phyloP scores from a whole-genome alignment of 1,140 invertebrate species.

The Drosophila pallidifrons region DNA sequence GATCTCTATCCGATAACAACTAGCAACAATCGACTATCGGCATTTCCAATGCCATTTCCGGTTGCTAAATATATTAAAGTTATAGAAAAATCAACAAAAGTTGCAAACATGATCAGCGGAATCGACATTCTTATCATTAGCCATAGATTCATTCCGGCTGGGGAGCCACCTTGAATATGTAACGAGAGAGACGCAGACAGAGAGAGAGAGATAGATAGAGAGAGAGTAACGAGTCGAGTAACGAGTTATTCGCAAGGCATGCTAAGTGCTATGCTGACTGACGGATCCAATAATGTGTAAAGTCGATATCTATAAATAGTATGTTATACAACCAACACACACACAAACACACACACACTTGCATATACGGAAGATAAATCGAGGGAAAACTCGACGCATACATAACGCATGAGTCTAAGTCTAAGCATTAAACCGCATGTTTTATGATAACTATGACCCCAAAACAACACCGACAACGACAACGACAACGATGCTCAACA shows the following conservation, averaged over 20 bases:
- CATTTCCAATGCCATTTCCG: constrained; percentile 20
- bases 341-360: constrained; percentile 21
- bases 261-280: constrained; percentile 10
- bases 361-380: constrained; percentile 66
- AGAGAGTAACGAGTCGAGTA: constrained; percentile 28
- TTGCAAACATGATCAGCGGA: constrained; percentile 2
- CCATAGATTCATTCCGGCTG: constrained; percentile 21
- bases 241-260: constrained; percentile 53
- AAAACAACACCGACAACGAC: constrained; percentile 31
- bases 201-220: too few species aligned
- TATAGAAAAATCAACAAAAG: neutral
- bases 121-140: constrained; percentile 38
- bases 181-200: constrained; percentile 22
- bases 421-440: constrained; percentile 30
- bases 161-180: constrained; percentile 68
- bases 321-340: constrained; percentile 6
- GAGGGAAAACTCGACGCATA: constrained; percentile 34
- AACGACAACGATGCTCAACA: constrained; percentile 11
- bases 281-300: constrained; percentile 54
- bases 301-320: constrained; percentile 70
- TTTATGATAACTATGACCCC: constrained; percentile 78
- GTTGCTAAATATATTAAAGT: constrained; percentile 44
- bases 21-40: constrained; percentile 20
- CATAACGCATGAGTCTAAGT: constrained; percentile 41
- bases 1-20: constrained; percentile 17